A percentile compares a stretch with the other conserved stretches of the same genome.
Evolutionary conservation across 1,140 invertebrate species (phyloP).

Genomic region (Matsumurasca onukii): DNA sequence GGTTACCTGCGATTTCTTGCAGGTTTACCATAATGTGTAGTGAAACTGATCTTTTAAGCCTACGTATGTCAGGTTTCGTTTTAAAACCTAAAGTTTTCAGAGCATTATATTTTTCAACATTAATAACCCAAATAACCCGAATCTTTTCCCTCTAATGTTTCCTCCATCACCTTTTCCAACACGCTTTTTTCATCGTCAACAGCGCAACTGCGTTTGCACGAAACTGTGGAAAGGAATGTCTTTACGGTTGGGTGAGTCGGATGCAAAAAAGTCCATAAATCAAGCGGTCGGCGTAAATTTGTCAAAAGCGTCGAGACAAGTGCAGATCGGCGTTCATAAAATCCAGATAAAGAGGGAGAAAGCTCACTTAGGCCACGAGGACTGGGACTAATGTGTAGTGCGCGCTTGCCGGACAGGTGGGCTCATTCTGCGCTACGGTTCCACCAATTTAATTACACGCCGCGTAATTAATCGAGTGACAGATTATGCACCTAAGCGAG

Average conservation of each 20-base stretch:
- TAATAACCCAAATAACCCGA: too few relatives aligned
- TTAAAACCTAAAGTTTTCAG: too few relatives aligned
- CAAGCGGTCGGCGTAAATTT: conserved; percentile 6
- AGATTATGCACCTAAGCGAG: too few relatives aligned
- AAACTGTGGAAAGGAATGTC: neutral
- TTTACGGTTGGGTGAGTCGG: neutral
- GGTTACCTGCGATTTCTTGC: too few relatives aligned
- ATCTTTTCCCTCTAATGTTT: too few relatives aligned
- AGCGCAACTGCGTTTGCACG: too few relatives aligned
- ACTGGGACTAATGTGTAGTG: conserved; percentile 6
- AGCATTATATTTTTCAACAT: too few relatives aligned
- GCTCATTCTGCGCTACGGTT: conserved; percentile 1
- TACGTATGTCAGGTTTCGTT: too few relatives aligned
- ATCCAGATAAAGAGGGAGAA: conserved; percentile 6
- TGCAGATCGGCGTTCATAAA: conserved; percentile 15
- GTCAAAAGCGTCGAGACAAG: neutral
- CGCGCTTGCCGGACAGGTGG: neutral
- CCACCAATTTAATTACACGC: neutral
- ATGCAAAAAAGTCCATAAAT: neutral
- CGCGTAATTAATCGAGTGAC: neutral
- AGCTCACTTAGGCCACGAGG: neutral
- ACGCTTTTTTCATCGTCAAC: too few relatives aligned
- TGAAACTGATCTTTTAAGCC: too few relatives aligned
- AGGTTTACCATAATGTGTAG: too few relatives aligned
- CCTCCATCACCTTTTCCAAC: too few relatives aligned